Evolutionary conservation across 2,888 invertebrate genomes (phyloP).

Genomic region (Sinelater perroti): DNA sequence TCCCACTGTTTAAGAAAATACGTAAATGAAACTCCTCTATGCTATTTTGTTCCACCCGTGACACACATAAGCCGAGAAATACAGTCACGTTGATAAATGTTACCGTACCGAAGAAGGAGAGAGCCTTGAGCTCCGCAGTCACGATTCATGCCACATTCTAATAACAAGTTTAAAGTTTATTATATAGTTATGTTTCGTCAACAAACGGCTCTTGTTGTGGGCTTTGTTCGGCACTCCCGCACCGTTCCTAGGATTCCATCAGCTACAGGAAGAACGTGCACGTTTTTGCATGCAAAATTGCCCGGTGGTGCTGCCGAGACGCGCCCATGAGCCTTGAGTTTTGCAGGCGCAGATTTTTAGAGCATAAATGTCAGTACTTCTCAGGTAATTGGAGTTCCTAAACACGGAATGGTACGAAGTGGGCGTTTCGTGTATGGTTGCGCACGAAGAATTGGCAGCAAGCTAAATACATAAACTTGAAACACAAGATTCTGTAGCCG

Average conservation of each 20-base stretch:
- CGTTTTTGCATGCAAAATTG: constrained; percentile 16
- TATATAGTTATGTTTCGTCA: constrained; percentile 20
- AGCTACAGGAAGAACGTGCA: constrained; percentile 11
- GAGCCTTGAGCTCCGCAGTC: constrained; percentile 26
- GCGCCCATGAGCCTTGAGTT: constrained; percentile 15
- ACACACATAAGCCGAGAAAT: constrained; percentile 19
- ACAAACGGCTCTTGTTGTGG: constrained; percentile 16
- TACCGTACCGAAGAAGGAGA: constrained; percentile 18
- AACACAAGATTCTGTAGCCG: background rate
- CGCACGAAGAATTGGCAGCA: background rate
- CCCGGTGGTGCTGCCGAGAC: background rate
- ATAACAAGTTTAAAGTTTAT: constrained; percentile 29
- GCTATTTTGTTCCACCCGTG: constrained; percentile 7
- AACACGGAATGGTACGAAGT: background rate
- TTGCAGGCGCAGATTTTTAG: constrained; percentile 12
- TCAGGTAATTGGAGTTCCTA: constrained; percentile 1
- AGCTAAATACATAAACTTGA: background rate
- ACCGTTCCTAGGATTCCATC: constrained; percentile 18
- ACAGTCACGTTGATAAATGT: constrained; percentile 23
- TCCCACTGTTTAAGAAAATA: too few species aligned
- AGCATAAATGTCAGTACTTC: constrained; percentile 9
- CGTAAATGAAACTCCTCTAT: background rate
- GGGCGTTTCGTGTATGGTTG: background rate
- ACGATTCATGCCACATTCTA: constrained; percentile 33
- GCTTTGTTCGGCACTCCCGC: constrained; percentile 29